Evolutionary conservation across 2,113 vertebrate species (phyloP), one percentile per base, ranked within the genome.

Genomic region (Ictalurus furcatus): DNA sequence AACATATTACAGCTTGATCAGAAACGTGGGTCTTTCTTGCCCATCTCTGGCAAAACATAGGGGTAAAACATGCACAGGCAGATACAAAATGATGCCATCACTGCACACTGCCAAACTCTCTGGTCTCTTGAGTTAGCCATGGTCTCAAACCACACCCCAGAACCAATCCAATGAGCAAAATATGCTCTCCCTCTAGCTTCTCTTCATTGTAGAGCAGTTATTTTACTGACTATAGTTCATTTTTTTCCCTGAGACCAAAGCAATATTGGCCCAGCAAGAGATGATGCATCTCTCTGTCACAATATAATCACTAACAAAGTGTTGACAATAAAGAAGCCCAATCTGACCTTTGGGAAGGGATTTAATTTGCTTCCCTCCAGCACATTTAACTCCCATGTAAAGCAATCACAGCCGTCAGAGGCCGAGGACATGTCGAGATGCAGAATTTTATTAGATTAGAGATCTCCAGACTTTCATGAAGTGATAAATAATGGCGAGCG

Each of bases 361-460:
- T 92, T 91, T 91, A 92, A 91, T 92, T 91, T 89, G 87, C 74
- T 87, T 88, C 82, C 90, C 89, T 89, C 56, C 89, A 87, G 83
- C 90, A 85, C 87, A 81, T 91, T 91, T 90, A 89, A 89, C 88
- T 91, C 90, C 58, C 82, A n/a, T 89, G 90, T 91, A 91, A 90
- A 90, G 89, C 91, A 90, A 90, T 88, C 89, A 85, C 61, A 76
- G 82, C 79, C 85, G 74, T 58, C 86, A n/a, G 88, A 79, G 83
- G 87, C 87, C 71, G 76, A 90, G 71, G 81, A 88, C 65, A 82
- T 61, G 76, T 56, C 69, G 79, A 89, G 79, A 89, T 84, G 87
- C 65, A 59, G 89, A 86, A 82, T 59, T 88, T 90, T 87, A 92
- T 92, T 92, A 88, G 88, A 90, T 91, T 92, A 91, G 87, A 89